Conservation (phyloP, 1,140 invertebrate genomes). For the Drosophila triauraria region DNA sequence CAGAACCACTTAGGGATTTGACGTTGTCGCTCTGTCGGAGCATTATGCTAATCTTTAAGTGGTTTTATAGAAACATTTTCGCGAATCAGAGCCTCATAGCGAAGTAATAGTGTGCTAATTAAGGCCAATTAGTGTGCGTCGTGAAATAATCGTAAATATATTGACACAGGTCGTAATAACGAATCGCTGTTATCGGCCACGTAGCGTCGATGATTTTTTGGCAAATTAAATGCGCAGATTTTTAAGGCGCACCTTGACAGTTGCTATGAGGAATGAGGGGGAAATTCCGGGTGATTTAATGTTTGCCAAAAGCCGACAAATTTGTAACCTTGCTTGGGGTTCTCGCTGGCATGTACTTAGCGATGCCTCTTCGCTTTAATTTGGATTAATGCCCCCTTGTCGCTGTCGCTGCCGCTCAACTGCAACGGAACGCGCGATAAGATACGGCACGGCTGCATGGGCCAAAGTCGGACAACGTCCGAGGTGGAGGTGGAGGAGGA, state of each 20-base stretch:
- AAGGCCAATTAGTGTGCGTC: constrained; percentile 20
- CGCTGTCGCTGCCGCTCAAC: constrained; percentile 5
- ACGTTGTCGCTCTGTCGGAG: neutral
- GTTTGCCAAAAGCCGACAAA: neutral
- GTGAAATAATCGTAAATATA: constrained; percentile 7
- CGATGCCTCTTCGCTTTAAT: constrained; percentile 50
- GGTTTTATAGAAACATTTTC: constrained; percentile 14
- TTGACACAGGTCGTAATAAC: constrained; percentile 31
- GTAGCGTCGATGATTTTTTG: constrained; percentile 7
- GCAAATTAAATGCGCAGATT: constrained; percentile 11
- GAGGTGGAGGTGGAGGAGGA: neutral
- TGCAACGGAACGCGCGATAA: constrained; percentile 35
- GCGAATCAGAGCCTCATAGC: constrained; percentile 21
- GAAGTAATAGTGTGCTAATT: constrained; percentile 23
- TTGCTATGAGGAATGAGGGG: constrained; percentile 40
- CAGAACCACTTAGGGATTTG: constrained; percentile 8
- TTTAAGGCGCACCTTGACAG: constrained; percentile 26
- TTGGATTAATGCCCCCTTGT: constrained; percentile 47
- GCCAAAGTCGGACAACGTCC: constrained; percentile 40
- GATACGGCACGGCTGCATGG: constrained; percentile 37
- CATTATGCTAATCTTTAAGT: constrained; percentile 11
- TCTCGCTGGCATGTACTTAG: constrained; percentile 21
- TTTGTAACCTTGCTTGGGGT: constrained; percentile 39
- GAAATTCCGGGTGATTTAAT: constrained; percentile 5
- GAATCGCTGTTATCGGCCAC: constrained; percentile 20